Evolutionary conservation across 2,888 invertebrate genomes (phyloP), one percentile per base, ranked within the genome.

Genomic region (Bembecia ichneumoniformis): DNA sequence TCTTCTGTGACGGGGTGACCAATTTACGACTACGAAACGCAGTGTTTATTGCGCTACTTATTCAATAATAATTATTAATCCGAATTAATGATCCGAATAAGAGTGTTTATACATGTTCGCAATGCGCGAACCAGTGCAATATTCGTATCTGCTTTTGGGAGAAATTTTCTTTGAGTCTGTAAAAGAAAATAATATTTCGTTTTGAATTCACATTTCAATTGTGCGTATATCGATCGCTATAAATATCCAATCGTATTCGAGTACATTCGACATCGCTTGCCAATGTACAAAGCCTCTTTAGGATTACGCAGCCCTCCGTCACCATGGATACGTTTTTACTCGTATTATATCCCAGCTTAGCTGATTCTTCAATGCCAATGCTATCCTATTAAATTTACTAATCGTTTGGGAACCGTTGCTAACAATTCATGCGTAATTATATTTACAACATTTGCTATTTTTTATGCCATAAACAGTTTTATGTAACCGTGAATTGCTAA

Each of bases 231-330:
- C 52, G 50, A 52, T 48, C 55, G 60, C 55, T 66, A 68, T 66
- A 63, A 63, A 64, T 67, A 63, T 59, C 62, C 59, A 69, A 73
- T 71, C 68, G 71, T 64, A 65, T 70, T 78, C 64, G 68, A 77
- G 68, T 68, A 69, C 67, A 68, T 68, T 70, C 66, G 69, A 68
- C 69, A 74, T 76, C 74, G 74, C 68, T 74, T 76, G 61, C 62
- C 61, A 63, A 71, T 67, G 73, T 73, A 79, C 71, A 81, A 79
- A 83, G 78, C 78, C 74, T 81, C 80, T 78, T 77, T 69, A 75
- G 82, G 84, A 86, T 86, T 86, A 84, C 71, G 61, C 74, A 69
- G 72, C 75, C 81, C 82, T 68, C 71, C 70, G 82, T 82, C 57
- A 54, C 71, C 71, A 81, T 78, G 74, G 73, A 56, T 60, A 84